Evolutionary conservation across 2,888 invertebrate genomes (phyloP).

Genomic region (Caenorhabditis sinica): DNA sequence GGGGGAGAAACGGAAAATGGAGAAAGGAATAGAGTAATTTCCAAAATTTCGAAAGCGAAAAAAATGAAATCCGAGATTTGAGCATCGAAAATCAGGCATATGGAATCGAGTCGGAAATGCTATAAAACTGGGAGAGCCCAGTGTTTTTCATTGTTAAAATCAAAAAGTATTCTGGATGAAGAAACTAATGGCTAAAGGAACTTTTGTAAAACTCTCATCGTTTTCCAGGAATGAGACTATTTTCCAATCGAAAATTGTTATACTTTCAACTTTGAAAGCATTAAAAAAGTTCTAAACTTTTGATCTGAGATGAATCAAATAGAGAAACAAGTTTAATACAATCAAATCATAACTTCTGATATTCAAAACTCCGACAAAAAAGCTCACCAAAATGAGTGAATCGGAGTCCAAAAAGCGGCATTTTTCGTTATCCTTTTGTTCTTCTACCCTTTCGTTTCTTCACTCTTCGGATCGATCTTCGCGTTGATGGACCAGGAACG

Average conservation of each 20-base stretch:
- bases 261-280: too few species aligned
- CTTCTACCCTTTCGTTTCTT: conserved; percentile 8
- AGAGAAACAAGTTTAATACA: too few species aligned
- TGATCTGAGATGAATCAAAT: too few species aligned
- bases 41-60: not conserved
- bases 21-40: not conserved
- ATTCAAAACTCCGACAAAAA: conserved; percentile 11
- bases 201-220: too few species aligned
- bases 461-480: conserved; percentile 31
- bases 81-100: not conserved
- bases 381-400: conserved; percentile 67
- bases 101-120: conserved; percentile 8
- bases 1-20: not conserved
- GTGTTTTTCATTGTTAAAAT: not conserved
- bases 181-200: too few species aligned
- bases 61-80: conserved; percentile 26
- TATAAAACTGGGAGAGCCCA: conserved; percentile 5
- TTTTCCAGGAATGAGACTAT: too few species aligned
- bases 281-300: too few species aligned
- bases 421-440: conserved; percentile 20
- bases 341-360: too few species aligned
- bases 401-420: conserved; percentile 68
- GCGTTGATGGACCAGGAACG: conserved; percentile 16
- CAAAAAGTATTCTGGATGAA: too few species aligned
- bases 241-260: too few species aligned